These are phyloP conservation scores for Sphaerophoria rueppellii DNA, from an alignment of 2,888 invertebrate species.

Conservation along the genomic window DNA sequence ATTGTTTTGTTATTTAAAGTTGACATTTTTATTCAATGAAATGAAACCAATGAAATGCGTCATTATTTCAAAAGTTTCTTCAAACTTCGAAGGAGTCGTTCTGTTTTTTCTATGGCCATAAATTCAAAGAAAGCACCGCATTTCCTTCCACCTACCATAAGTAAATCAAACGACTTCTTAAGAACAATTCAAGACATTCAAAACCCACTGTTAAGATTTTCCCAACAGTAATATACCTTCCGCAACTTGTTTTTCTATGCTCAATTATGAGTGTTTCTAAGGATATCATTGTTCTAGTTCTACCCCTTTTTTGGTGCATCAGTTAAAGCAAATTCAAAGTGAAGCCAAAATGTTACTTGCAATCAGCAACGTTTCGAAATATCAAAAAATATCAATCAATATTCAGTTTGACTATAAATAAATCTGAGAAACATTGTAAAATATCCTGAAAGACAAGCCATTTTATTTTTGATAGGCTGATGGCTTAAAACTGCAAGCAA, in stretches of 20 bases:
- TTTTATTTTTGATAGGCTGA: constrained; percentile 45
- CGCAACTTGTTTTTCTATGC: constrained; percentile 15
- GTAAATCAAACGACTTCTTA: constrained; percentile 33
- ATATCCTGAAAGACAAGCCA: neutral
- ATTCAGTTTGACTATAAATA: neutral
- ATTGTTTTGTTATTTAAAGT: neutral
- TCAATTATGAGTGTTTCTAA: neutral
- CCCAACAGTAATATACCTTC: constrained; percentile 11
- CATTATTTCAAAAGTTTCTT: neutral
- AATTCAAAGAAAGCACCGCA: constrained; percentile 17
- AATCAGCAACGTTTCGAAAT: neutral
- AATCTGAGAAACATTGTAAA: neutral
- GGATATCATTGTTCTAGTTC: constrained; percentile 27
- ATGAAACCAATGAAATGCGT: constrained; percentile 21
- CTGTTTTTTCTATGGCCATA: neutral
- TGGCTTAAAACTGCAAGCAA: constrained; percentile 20
- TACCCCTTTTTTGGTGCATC: constrained; percentile 29
- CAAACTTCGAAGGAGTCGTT: constrained; percentile 5
- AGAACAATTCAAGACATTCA: constrained; percentile 41
- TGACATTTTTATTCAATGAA: neutral
- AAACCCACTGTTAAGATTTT: neutral
- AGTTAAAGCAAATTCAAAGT: constrained; percentile 44
- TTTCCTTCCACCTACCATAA: neutral
- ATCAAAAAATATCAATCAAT: neutral
- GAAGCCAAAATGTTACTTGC: constrained; percentile 38